Percentiles rank a stretch among this genome's conserved stretches.
Evolutionary conservation across 2,797 vertebrate genomes (phyloP).

Genomic region (Lemur catta): DNA sequence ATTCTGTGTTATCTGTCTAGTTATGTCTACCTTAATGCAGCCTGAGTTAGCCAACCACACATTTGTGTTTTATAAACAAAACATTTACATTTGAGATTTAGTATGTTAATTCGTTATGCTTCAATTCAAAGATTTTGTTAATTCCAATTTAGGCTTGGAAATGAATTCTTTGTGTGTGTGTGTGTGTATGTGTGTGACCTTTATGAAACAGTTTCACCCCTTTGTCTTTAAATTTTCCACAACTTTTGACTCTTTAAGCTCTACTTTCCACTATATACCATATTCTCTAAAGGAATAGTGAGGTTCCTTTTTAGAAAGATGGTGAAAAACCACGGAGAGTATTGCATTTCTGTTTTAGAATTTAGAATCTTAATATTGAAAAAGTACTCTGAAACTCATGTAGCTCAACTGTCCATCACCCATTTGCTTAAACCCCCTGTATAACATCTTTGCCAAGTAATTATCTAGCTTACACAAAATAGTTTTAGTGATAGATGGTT

Average conservation of each 20-base stretch:
- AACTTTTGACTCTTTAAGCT: not conserved
- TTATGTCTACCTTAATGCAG: not conserved
- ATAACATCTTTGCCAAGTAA: not conserved
- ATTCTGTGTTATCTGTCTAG: not conserved
- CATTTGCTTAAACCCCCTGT: not conserved
- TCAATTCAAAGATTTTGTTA: not conserved
- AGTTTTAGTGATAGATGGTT: not conserved
- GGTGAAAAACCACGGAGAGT: not conserved
- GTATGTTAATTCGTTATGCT: not conserved
- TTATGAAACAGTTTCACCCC: not conserved
- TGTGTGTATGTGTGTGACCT: not conserved
- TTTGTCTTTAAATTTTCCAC: not conserved
- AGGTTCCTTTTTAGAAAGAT: not conserved
- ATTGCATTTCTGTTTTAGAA: conserved; percentile 25
- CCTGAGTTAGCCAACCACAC: not conserved
- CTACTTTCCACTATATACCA: not conserved
- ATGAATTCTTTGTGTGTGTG: not conserved
- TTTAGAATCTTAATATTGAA: conserved; percentile 21
- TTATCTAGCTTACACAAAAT: not conserved
- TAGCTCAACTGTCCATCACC: not conserved
- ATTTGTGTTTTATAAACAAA: not conserved
- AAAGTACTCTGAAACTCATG: not conserved
- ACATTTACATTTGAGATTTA: conserved; percentile 1
- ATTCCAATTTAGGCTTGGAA: not conserved
- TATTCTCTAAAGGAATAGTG: not conserved